These are phyloP conservation scores for Eupithecia subumbrata DNA, from an alignment of 2,888 invertebrate species.

Conservation along the genomic window DNA sequence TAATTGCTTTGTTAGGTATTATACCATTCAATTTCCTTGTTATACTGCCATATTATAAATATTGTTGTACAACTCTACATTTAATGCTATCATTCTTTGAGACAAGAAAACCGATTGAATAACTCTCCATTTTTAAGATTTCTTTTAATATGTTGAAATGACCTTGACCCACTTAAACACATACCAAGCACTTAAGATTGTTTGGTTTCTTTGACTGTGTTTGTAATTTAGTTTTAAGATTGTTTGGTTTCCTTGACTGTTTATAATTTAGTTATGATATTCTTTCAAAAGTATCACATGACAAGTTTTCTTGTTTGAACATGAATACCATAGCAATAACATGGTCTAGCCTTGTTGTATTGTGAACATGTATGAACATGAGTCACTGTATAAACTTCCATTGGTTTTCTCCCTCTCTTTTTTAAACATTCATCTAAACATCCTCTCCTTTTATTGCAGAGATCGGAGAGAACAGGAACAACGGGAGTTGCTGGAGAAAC, in stretches of 20 bases:
- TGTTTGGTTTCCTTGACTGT: constrained; percentile 17
- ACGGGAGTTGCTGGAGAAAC: constrained; percentile 86
- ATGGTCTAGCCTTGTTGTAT: neutral
- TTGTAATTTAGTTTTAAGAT: constrained; percentile 7
- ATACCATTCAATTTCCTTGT: neutral
- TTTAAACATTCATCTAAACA: constrained; percentile 15
- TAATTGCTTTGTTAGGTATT: neutral
- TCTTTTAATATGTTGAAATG: constrained; percentile 44
- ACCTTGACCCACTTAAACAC: constrained; percentile 58
- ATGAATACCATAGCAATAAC: neutral
- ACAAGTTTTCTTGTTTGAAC: neutral
- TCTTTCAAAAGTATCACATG: neutral
- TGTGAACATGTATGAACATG: no score
- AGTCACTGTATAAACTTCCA: neutral
- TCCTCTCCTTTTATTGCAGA: constrained; percentile 63
- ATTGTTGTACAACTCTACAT: neutral
- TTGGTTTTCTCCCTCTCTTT: neutral
- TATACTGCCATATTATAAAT: neutral
- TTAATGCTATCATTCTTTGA: neutral
- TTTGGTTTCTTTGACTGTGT: constrained; percentile 5
- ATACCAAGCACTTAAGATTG: constrained; percentile 33
- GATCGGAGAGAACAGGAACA: constrained; percentile 80
- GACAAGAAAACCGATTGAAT: neutral
- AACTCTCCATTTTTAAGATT: neutral
- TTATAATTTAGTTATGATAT: neutral